Evolutionary conservation across 1,140 invertebrate genomes (phyloP), one percentile per base, ranked within the genome.

Genomic region (Brachionus plicatilis): DNA sequence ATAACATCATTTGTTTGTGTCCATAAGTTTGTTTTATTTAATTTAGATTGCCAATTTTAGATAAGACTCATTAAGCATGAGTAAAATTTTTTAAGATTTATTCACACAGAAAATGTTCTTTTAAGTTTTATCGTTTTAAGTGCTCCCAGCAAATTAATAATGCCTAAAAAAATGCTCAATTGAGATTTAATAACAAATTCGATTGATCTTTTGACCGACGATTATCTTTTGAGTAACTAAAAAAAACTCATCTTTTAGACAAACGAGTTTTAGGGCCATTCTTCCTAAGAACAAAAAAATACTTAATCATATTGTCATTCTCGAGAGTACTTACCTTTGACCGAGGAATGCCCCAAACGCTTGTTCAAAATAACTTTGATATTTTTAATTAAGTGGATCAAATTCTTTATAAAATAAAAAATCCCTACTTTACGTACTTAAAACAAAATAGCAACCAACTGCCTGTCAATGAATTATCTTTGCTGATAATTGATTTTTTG

Each of bases 341-440:
- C 29, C 14, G 27, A 68, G 27, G 33, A 72, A 72, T 41, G 17
- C 68, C 68, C 68, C 41, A 72, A 72, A 72, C 33, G 68, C 68
- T 72, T 72, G 37, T 72, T 43, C 12, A 72, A 72, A 41, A 43
- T 20, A 41, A 20, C 68, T 72, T 72, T 72, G 68, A 72, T 41
- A 72, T 72, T 72, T 41, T 68, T 41, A 72, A 72, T 72, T 72
- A 72, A 72, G 68, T 72, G 68, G 68, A 72, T 72, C 68, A 41
- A 72, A 72, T 72, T 72, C 68, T 72, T 43, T 72, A 43, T 17
- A 60, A 56, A 56, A 7, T 7, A 37, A 24, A 60, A 47, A 47
- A 60, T 60, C 53, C 53, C 53, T 72, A 43, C 41, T 72, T 72
- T 72, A 72, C 68, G 41, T 41, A 72, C 68, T 72, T 41, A 20